Base-by-base conservation (phyloP, 2,113 vertebrate genomes). In the Cyphomyrus discorhynchus region DNA sequence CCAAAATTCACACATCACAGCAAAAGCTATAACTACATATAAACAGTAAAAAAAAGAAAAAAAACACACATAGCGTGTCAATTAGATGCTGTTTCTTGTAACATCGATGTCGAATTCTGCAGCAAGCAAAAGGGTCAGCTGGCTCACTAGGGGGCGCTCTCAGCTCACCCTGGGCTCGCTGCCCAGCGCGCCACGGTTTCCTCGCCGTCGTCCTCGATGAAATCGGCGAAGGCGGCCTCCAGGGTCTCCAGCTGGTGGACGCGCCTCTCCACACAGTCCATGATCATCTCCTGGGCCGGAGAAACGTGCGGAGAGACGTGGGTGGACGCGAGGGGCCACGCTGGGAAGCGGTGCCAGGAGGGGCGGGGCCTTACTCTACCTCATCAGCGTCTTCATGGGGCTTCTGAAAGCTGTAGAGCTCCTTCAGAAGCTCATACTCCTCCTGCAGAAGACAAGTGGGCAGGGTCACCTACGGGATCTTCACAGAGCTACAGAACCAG, bases 241-340 rank as follows among this genome's bases (percentile, higher is more conserved):
- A 99, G 95, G 88, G 99, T 98, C 94, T 99, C 98, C 52, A 99
- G 93, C 88, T 99, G 98, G 91, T 89, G 97, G 0, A 96, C 93
- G 13, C 98, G 97, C 80, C 90, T 94, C 92, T 98, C 97, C 21
- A 98, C 98, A 92, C 97, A 97, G 92, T 98, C 97, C 42, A 95
- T 89, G 17, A 99, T 94, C 91, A 92, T 93, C 88, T 95, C 95
- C 96, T 96, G 80, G 1, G 35, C 27, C 39, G 2, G 46, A 3
- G 21, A 17, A 15, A 35, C 1, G 42, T 4, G 0, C 77, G 58
- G 50, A 42, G 84, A 56, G 7, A 83, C 70, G 50, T 52, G 39
- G 42, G 17, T 15, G 13, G 19, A 15, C 5, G 35, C 6, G 35
- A 52, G 66, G 1, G 74, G 52, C 39, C 31, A 2, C 8, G 10